Conservation (phyloP, 2,888 invertebrate genomes). For the Leptopilina drosophilae region DNA sequence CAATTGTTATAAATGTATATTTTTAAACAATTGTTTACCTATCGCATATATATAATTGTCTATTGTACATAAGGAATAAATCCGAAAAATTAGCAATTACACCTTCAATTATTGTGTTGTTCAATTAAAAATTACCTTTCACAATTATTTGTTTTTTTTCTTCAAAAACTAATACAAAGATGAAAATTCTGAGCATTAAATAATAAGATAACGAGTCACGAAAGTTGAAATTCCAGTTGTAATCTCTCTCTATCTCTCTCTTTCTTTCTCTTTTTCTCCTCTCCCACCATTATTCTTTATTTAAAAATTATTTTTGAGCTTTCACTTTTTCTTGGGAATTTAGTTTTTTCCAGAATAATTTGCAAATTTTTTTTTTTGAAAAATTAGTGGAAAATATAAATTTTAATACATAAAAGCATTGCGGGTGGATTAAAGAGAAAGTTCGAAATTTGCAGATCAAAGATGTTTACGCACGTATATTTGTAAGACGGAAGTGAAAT, state of each 20-base stretch:
- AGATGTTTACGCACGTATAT: background rate
- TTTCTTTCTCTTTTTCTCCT: background rate
- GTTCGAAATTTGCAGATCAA: slow-evolving; percentile 20
- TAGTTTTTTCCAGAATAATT: background rate
- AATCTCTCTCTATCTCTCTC: background rate
- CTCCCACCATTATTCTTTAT: background rate
- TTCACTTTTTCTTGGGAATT: slow-evolving; percentile 6
- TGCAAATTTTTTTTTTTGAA: background rate
- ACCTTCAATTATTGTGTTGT: background rate
- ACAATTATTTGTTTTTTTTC: background rate
- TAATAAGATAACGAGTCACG: slow-evolving; percentile 24
- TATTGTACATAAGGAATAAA: slow-evolving; percentile 56
- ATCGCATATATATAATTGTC: slow-evolving; percentile 54
- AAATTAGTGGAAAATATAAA: slow-evolving; percentile 4
- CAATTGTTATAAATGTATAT: slow-evolving; percentile 39
- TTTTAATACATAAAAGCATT: background rate
- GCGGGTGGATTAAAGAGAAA: slow-evolving; percentile 37
- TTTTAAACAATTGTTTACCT: slow-evolving; percentile 62
- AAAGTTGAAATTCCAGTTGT: slow-evolving; percentile 33
- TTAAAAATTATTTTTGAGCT: background rate
- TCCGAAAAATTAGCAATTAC: slow-evolving; percentile 51
- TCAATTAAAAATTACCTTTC: slow-evolving; percentile 4
- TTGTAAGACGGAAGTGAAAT: background rate
- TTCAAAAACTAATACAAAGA: background rate
- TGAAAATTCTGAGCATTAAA: slow-evolving; percentile 9